phyloP scores from a whole-genome alignment of 23 tunicate species.

The Ciona savignyi region DNA sequence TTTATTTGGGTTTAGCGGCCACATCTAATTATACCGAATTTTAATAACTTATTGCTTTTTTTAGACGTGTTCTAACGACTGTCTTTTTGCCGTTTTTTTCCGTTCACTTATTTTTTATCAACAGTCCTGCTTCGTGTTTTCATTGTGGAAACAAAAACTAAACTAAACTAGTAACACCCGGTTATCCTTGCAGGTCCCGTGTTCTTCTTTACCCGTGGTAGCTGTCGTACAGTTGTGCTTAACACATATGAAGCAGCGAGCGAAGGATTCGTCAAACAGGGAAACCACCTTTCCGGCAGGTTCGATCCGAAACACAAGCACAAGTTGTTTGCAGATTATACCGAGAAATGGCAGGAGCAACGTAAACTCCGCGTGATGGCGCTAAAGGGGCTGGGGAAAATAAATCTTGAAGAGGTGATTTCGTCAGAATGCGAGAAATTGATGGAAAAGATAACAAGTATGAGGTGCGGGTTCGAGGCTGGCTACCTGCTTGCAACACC shows the following conservation, averaged over 20 bases:
- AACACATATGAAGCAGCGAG: conserved; percentile 27
- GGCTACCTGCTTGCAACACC: conserved; percentile 9
- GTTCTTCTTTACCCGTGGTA: conserved; percentile 12
- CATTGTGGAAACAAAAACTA: too few relatives aligned
- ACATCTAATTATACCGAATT: too few relatives aligned
- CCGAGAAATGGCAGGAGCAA: conserved; percentile 21
- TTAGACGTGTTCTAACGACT: too few relatives aligned
- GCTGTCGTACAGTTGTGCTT: conserved; percentile 18
- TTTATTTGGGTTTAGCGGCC: too few relatives aligned
- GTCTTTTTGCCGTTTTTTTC: too few relatives aligned
- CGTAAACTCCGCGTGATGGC: background rate
- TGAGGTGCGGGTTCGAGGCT: background rate
- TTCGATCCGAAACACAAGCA: background rate
- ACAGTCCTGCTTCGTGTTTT: too few relatives aligned
- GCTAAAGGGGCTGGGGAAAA: conserved; percentile 3
- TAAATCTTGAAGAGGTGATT: conserved; percentile 3
- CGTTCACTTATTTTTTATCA: too few relatives aligned
- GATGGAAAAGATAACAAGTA: background rate
- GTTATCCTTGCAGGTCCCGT: too few relatives aligned
- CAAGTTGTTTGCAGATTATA: conserved; percentile 1
- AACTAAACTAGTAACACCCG: too few relatives aligned
- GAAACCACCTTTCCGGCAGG: conserved; percentile 11
- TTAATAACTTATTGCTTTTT: too few relatives aligned
- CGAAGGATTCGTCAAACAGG: conserved; percentile 22
- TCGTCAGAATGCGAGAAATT: background rate